These are phyloP conservation scores for Rhagophthalmus giganteus DNA, from an alignment of 2,888 invertebrate genomes.

Conservation along the genomic window DNA sequence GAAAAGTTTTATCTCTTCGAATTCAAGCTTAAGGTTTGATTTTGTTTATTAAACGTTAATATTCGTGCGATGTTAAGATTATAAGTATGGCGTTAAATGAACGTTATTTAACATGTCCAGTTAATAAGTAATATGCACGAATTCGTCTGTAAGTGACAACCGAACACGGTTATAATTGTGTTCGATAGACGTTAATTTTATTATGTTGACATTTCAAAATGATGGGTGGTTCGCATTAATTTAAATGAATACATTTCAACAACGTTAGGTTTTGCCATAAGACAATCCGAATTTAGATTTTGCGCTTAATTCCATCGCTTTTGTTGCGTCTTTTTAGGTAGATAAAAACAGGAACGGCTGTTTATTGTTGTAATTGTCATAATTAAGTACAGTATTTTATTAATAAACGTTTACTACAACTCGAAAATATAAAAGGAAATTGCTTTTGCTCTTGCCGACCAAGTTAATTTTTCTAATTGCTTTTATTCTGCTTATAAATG, in stretches of 20 bases:
- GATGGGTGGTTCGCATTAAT: slow-evolving; percentile 19
- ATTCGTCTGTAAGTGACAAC: no score
- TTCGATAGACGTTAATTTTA: slow-evolving; percentile 18
- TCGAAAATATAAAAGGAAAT: slow-evolving; percentile 19
- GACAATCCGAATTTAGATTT: neutral
- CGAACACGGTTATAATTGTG: no score
- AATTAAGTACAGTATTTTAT: slow-evolving; percentile 20
- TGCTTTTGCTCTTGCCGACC: slow-evolving; percentile 4
- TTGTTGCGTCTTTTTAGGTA: no score
- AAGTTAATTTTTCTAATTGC: neutral
- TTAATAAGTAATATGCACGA: no score
- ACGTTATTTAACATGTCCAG: no score
- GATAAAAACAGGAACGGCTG: slow-evolving; percentile 1
- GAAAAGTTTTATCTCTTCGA: neutral
- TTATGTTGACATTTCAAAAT: slow-evolving; percentile 17
- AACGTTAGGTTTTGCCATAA: no score
- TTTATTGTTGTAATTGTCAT: slow-evolving; percentile 18
- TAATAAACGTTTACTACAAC: slow-evolving; percentile 19
- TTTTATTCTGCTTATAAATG: neutral
- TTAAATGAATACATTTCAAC: no score
- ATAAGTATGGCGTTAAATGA: no score
- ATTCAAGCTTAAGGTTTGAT: neutral
- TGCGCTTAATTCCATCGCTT: neutral
- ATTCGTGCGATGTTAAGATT: no score
- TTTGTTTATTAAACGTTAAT: no score